phyloP scores from a whole-genome alignment of 92 coral and sea anemone genomes.

The Parazoanthus atlanticus region DNA sequence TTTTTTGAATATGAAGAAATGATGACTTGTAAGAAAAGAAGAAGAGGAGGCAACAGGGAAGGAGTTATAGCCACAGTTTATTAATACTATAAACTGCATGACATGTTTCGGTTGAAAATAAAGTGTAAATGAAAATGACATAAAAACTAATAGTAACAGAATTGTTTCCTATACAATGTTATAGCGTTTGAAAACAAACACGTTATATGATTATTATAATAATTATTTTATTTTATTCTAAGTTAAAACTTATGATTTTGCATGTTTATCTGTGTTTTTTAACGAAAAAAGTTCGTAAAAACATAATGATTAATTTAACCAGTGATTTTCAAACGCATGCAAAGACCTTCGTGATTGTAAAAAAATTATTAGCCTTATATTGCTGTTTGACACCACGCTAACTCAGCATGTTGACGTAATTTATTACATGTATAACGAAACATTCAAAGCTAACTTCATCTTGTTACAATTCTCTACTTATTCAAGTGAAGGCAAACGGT shows the following conservation, averaged over 20 bases:
- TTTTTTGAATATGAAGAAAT: no score
- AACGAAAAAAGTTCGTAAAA: neutral
- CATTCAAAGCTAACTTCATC: conserved; percentile 11
- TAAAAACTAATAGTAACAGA: neutral
- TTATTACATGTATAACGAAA: neutral
- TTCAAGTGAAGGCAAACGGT: conserved; percentile 60
- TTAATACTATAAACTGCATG: neutral
- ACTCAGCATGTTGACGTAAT: conserved; percentile 6
- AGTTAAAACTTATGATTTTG: no score
- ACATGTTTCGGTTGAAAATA: neutral
- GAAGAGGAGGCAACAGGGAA: no score
- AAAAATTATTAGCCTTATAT: neutral
- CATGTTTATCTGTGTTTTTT: no score
- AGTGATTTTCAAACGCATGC: neutral
- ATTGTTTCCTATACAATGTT: neutral
- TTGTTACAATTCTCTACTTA: conserved; percentile 31
- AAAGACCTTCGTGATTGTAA: neutral
- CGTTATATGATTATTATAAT: no score
- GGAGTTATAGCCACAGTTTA: no score
- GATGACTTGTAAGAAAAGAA: no score
- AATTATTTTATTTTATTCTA: no score
- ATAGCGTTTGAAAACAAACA: no score
- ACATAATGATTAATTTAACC: neutral
- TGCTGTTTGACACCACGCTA: neutral
- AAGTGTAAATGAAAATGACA: neutral